phyloP scores from a whole-genome alignment of 2,888 invertebrate genomes.

The Thysanoteuthis rhombus region DNA sequence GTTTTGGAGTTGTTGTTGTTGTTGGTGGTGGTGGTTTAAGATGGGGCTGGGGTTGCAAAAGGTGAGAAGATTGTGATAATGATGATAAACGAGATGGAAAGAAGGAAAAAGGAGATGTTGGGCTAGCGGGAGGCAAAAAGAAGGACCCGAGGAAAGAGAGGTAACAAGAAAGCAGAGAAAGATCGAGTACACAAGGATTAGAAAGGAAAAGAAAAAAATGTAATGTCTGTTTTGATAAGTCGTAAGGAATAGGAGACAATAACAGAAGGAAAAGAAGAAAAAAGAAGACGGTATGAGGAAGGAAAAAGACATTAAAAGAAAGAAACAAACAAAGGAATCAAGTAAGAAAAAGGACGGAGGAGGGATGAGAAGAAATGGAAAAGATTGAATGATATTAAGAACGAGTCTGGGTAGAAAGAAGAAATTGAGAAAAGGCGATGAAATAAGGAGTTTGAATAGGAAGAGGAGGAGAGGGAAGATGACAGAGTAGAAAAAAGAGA shows the following conservation, averaged over 20 bases:
- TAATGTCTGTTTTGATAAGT: not conserved
- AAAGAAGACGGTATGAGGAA: not conserved
- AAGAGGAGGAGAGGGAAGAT: not conserved
- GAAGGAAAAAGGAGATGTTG: not conserved
- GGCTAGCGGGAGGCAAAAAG: not conserved
- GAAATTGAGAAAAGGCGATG: not conserved
- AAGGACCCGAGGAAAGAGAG: not conserved
- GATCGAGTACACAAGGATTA: not conserved
- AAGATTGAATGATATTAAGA: not conserved
- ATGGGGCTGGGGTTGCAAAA: not conserved
- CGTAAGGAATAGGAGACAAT: not conserved
- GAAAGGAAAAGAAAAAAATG: not conserved
- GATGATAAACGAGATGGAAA: conserved; percentile 12
- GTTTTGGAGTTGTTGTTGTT: not conserved
- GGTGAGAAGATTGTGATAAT: not conserved
- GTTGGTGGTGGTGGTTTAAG: not conserved
- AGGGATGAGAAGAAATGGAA: not conserved
- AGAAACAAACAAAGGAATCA: not conserved
- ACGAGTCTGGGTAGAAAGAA: not conserved
- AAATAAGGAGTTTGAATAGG: not conserved
- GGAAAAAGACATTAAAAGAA: not conserved
- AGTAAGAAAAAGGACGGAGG: not conserved
- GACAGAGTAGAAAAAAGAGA: not conserved
- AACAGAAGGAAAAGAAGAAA: not conserved
- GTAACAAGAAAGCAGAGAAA: rapidly evolving